These are phyloP conservation scores for Amphimallon solstitiale DNA, from an alignment of 2,888 invertebrate species.

Conservation along the genomic window DNA sequence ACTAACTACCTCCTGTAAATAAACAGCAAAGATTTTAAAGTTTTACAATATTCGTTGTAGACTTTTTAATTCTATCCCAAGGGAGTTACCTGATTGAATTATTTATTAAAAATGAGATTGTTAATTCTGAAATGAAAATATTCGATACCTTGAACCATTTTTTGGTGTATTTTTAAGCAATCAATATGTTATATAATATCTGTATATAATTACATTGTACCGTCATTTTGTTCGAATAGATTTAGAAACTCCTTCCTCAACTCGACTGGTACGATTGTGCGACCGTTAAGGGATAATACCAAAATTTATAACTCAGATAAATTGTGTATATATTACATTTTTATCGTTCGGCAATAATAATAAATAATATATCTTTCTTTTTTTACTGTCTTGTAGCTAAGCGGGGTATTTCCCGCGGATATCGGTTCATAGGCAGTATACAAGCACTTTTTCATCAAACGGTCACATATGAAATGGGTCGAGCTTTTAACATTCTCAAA, in stretches of 20 bases:
- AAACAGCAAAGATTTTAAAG: too few relatives aligned
- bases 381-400: background rate
- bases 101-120: too few relatives aligned
- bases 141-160: too few relatives aligned
- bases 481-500: background rate
- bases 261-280: background rate
- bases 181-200: too few relatives aligned
- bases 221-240: too few relatives aligned
- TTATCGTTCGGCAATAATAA: slow-evolving; percentile 3
- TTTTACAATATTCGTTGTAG: too few relatives aligned
- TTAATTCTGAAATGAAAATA: too few relatives aligned
- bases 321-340: slow-evolving; percentile 6
- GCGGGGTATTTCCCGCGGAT: background rate
- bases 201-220: too few relatives aligned
- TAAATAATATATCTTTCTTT: background rate
- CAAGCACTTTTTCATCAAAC: slow-evolving; percentile 4
- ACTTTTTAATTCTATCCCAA: too few relatives aligned
- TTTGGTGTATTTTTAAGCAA: too few relatives aligned
- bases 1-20: too few relatives aligned
- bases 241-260: background rate
- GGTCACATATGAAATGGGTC: background rate
- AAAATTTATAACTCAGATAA: slow-evolving; percentile 4
- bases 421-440: background rate
- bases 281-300: background rate
- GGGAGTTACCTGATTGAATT: too few relatives aligned